Evolutionary conservation across 2,113 vertebrate genomes (phyloP).

Genomic region (Picathartes gymnocephalus): DNA sequence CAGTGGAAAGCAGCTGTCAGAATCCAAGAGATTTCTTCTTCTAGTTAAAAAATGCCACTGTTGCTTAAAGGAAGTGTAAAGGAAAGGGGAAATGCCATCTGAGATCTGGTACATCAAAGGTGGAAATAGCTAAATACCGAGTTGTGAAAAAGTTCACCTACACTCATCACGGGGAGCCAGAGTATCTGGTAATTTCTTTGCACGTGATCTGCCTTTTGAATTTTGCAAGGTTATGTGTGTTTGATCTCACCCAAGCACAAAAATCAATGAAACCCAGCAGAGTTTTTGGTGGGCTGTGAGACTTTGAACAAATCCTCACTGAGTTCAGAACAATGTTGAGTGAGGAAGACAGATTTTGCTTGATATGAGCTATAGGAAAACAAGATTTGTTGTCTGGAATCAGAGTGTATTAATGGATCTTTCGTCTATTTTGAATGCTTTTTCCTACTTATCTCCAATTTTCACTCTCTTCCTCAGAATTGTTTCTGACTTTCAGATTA

Average conservation of each 20-base stretch:
- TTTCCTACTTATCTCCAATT: not conserved
- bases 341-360: not conserved
- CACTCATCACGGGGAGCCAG: not conserved
- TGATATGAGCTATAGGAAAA: not conserved
- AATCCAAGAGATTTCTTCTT: not conserved
- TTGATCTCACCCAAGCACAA: not conserved
- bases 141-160: not conserved
- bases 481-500: not conserved
- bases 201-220: not conserved
- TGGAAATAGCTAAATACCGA: not conserved
- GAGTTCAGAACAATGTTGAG: not conserved
- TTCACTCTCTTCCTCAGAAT: not conserved
- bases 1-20: not conserved
- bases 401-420: not conserved
- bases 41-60: not conserved
- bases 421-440: not conserved
- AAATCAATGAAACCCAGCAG: not conserved
- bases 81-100: not conserved
- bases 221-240: not conserved
- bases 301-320: not conserved
- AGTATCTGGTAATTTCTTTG: not conserved
- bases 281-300: not conserved
- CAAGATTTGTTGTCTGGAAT: not conserved
- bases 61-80: not conserved
- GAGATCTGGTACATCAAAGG: not conserved